Base-by-base conservation (phyloP, 2,888 invertebrate species). In the Catocala sponsa region DNA sequence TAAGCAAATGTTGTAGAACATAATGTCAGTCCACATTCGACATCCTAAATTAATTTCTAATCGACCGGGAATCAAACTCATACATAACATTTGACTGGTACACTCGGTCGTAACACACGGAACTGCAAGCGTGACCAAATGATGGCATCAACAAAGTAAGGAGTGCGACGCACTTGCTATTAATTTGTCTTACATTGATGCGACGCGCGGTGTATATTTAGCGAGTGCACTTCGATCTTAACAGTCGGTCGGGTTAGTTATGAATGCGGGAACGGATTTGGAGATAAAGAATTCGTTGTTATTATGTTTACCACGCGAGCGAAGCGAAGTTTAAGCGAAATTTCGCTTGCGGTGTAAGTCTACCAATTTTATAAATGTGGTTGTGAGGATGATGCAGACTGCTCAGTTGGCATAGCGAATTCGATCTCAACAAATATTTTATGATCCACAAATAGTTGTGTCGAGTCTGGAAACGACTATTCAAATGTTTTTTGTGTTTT, bases 121-220 rank as follows among this genome's bases (percentile, higher is more conserved):
- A 47, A 52, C 32, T 48, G 13, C 15, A 2, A 38, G 55, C 46
- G 66, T 49, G 57, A 59, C 59, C 58, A 63, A 60, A 53, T 59
- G 46, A 61, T 59, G 53, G 60, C 25, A 7, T 38, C 12, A 43
- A 68, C 65, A 67, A 69, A 71, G 71, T 73, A 62, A 47, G 38
- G 47, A 51, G 10, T 13, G 35, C 35, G 49, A 6, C 61, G 46
- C 58, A 79, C 56, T 76, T 76, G 74, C 78, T 81, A 89, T 88
- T 85, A 87, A 87, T 88, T 80, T 79, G 83, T 87, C 81, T 81
- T 80, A 77, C 84, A 85, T 86, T 82, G 88, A 82, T 74, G 81
- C 76, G 55, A 48, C 35, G 62, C 68, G 63, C 59, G 52, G 33
- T 44, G 54, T 84, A 82, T 81, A 78, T 80, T 78, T 74, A 80